Percentiles rank a stretch among this genome's conserved stretches.
Evolutionary conservation across 2,113 vertebrate genomes (phyloP).

Genomic region (Otocyon megalotis): DNA sequence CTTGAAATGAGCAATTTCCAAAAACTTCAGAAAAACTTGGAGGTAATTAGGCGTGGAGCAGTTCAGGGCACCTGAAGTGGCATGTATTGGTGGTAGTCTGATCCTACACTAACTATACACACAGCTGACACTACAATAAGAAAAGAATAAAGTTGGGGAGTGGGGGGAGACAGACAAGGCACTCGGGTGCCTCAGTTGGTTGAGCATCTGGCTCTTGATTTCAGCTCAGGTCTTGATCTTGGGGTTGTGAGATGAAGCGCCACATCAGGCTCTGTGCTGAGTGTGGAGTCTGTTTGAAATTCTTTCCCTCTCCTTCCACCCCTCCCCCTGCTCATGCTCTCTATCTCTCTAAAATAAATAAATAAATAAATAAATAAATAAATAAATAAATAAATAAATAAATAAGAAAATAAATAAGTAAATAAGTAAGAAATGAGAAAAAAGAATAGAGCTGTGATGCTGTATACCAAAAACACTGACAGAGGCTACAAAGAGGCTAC

Average conservation of each 20-base stretch:
- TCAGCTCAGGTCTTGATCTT: not conserved
- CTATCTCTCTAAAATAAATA: not conserved
- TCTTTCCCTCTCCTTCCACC: not conserved
- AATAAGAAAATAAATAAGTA: no score
- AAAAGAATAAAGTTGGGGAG: not conserved
- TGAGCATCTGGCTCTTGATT: not conserved
- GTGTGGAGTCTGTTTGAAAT: not conserved
- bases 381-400: no score
- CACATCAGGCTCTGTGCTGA: not conserved
- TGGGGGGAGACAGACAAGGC: no score
- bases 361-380: not conserved
- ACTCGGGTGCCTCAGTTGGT: not conserved
- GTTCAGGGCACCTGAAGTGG: not conserved
- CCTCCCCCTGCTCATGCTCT: not conserved
- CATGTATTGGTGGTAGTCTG: not conserved
- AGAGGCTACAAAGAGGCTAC: not conserved
- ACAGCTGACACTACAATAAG: not conserved
- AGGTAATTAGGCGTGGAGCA: not conserved
- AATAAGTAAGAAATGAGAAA: not conserved
- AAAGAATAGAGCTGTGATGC: not conserved
- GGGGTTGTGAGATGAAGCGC: not conserved
- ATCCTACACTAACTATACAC: not conserved
- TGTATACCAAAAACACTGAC: not conserved
- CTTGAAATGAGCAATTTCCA: conserved; percentile 6
- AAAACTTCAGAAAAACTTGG: conserved; percentile 37